A percentile compares a stretch with the other conserved stretches of the same genome.
Conservation (phyloP, 1,140 invertebrate species). For the Hyphantria cunea region DNA sequence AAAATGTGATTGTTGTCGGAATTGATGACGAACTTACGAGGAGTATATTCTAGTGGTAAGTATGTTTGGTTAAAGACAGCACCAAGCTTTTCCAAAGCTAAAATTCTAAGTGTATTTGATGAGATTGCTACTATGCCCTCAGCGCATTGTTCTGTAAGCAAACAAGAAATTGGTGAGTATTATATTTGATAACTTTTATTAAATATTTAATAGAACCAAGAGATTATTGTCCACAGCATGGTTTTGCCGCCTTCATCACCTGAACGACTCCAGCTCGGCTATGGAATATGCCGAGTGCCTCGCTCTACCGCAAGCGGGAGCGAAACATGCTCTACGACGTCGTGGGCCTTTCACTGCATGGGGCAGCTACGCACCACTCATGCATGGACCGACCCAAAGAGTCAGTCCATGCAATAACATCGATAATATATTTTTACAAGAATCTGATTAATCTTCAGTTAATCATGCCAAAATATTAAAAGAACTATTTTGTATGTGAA, state of each 20-base stretch:
- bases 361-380: slow-evolving; percentile 70
- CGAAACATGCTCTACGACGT: slow-evolving; percentile 67
- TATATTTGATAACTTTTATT: background rate
- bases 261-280: slow-evolving; percentile 75
- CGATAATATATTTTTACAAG: too few relatives aligned
- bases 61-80: slow-evolving; percentile 98
- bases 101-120: slow-evolving; percentile 97
- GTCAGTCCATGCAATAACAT: slow-evolving; percentile 60
- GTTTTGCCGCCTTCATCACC: slow-evolving; percentile 78
- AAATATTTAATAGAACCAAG: background rate
- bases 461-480: too few relatives aligned
- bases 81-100: slow-evolving; percentile 98
- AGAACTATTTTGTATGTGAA: too few relatives aligned
- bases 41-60: slow-evolving; percentile 96
- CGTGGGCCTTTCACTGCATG: slow-evolving; percentile 72
- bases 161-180: slow-evolving; percentile 40
- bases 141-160: slow-evolving; percentile 94
- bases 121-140: slow-evolving; percentile 99
- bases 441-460: too few relatives aligned
- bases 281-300: slow-evolving; percentile 78
- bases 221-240: slow-evolving; percentile 72
- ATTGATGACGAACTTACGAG: slow-evolving; percentile 97
- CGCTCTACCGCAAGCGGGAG: slow-evolving; percentile 64
- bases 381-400: slow-evolving; percentile 51
- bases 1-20: slow-evolving; percentile 95